These are phyloP conservation scores for Eucera pruinosa DNA, from an alignment of 2,888 invertebrate species.

Conservation along the genomic window DNA sequence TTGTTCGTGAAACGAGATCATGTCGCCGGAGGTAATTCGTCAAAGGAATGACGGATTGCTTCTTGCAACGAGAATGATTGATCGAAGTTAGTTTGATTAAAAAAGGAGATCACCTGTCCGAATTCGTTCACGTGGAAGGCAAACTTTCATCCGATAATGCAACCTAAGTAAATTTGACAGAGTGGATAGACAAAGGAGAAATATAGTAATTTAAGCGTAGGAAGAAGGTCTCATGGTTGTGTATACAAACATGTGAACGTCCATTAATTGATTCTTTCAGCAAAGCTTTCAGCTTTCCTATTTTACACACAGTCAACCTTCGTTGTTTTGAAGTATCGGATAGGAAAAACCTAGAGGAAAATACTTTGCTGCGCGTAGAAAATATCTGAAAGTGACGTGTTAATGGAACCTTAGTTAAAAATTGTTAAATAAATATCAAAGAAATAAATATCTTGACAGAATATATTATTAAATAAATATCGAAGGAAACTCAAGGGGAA, in stretches of 20 bases:
- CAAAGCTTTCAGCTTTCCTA: constrained; percentile 1
- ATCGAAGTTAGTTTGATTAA: constrained; percentile 48
- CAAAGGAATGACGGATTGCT: constrained; percentile 43
- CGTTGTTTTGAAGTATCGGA: constrained; percentile 4
- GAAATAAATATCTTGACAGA: too few species aligned
- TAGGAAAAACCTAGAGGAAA: not conserved
- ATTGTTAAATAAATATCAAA: too few species aligned
- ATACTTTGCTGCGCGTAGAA: not conserved
- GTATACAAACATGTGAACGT: constrained; percentile 16
- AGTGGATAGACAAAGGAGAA: constrained; percentile 5
- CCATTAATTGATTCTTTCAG: constrained; percentile 25
- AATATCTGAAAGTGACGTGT: not conserved
- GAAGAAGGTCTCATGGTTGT: not conserved
- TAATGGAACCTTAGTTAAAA: not conserved
- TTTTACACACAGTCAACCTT: constrained; percentile 4
- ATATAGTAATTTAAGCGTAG: constrained; percentile 5
- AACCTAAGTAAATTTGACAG: constrained; percentile 9
- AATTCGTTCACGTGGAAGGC: constrained; percentile 22
- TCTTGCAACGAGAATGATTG: constrained; percentile 37
- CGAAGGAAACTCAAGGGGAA: too few species aligned
- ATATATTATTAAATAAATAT: too few species aligned
- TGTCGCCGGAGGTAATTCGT: constrained; percentile 36
- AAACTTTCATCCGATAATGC: constrained; percentile 31
- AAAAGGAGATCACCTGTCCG: constrained; percentile 38
- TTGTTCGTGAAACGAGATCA: constrained; percentile 29